These are phyloP conservation scores for Metopia argyrocephala DNA, from an alignment of 2,888 invertebrate genomes.

Conservation along the genomic window DNA sequence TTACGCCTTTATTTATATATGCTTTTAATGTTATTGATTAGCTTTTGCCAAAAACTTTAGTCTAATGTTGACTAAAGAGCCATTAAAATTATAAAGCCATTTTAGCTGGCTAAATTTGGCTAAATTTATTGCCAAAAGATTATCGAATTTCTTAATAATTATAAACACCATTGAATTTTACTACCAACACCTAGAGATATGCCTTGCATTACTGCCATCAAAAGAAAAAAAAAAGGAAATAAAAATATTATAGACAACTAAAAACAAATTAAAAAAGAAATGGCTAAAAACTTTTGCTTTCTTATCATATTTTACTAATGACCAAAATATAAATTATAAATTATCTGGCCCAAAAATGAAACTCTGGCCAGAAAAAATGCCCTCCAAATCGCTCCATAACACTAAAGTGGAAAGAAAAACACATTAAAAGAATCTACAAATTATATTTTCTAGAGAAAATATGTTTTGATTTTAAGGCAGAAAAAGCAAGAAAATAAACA, in stretches of 20 bases:
- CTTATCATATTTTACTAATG: constrained; percentile 62
- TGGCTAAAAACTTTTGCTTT: constrained; percentile 49
- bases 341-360: constrained; percentile 54
- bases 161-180: constrained; percentile 52
- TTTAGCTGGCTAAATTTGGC: constrained; percentile 2
- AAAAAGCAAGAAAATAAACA: constrained; percentile 44
- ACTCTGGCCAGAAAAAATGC: not conserved
- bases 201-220: constrained; percentile 4
- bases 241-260: not conserved
- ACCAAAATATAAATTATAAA: constrained; percentile 67
- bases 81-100: constrained; percentile 55
- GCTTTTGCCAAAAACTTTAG: not conserved
- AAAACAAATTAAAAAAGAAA: constrained; percentile 33
- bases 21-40: not conserved
- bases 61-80: constrained; percentile 14
- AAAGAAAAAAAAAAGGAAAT: constrained; percentile 36
- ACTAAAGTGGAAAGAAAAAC: no score
- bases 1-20: not conserved
- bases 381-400: not conserved
- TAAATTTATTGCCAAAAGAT: constrained; percentile 68
- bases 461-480: constrained; percentile 60
- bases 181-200: constrained; percentile 57
- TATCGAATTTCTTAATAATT: constrained; percentile 71
- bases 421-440: constrained; percentile 62
- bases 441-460: constrained; percentile 53